phyloP scores from a whole-genome alignment of 2,797 vertebrate species.

The Gobionotothen gibberifrons region DNA sequence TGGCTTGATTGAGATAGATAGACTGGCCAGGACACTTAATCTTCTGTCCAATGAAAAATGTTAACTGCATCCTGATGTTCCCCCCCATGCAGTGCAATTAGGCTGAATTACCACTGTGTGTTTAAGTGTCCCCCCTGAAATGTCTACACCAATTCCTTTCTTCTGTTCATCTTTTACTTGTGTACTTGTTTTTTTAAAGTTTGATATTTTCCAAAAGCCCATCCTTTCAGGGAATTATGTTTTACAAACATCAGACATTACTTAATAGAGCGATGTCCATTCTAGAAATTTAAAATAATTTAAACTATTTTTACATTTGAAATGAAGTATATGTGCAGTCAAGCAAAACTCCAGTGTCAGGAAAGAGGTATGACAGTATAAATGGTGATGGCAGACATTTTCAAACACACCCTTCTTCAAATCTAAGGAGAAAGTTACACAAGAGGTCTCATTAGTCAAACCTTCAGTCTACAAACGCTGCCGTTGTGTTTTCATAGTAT shows the following conservation, averaged over 20 bases:
- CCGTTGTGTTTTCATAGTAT: conserved; percentile 75
- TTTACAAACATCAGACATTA: neutral
- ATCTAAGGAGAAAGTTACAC: conserved; percentile 62
- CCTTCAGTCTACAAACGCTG: conserved; percentile 56
- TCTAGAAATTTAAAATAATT: neutral
- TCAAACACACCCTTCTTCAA: conserved; percentile 47
- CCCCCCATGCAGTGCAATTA: conserved; percentile 62
- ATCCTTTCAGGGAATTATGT: neutral
- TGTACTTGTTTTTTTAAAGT: neutral
- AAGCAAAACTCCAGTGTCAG: conserved; percentile 20
- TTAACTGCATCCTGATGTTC: conserved; percentile 84
- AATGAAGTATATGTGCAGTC: conserved; percentile 46
- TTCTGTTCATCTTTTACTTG: conserved; percentile 35
- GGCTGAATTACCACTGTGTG: conserved; percentile 68
- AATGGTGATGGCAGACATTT: conserved; percentile 66
- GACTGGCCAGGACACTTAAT: conserved; percentile 75
- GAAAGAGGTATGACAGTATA: conserved; percentile 51
- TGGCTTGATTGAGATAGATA: conserved; percentile 82
- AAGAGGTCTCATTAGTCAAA: conserved; percentile 74
- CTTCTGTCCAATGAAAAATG: conserved; percentile 82
- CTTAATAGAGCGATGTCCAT: neutral
- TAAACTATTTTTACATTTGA: conserved; percentile 8
- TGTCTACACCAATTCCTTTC: conserved; percentile 24
- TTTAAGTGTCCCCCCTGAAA: conserved; percentile 55
- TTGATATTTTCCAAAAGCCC: neutral